Conservation (phyloP, 2,113 vertebrate genomes). For the Numenius arquata region DNA sequence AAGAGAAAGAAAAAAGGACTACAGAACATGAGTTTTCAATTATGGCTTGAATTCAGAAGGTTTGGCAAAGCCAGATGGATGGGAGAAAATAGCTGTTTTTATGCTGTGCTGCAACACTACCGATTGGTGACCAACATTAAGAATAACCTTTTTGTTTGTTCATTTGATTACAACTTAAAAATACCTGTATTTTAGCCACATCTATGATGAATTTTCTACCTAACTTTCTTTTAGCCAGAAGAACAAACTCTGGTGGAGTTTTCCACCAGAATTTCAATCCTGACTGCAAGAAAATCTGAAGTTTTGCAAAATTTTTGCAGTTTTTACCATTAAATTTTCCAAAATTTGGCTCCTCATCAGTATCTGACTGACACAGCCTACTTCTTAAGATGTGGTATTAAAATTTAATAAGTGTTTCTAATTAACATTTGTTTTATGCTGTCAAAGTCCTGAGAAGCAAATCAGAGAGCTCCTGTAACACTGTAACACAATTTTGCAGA, state of each 20-base stretch:
- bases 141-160: background rate
- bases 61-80: background rate
- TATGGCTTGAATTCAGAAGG: background rate
- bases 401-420: background rate
- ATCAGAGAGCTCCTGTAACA: background rate
- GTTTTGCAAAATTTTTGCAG: background rate
- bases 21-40: background rate
- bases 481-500: background rate
- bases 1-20: background rate
- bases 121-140: background rate
- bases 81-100: background rate
- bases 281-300: background rate
- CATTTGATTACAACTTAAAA: background rate
- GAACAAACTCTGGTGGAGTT: background rate
- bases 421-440: background rate
- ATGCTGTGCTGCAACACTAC: background rate
- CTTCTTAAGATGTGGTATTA: background rate
- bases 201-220: background rate
- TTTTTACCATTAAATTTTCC: background rate
- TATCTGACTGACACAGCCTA: background rate
- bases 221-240: background rate
- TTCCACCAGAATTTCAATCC: background rate
- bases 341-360: background rate
- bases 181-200: background rate
- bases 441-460: background rate